Conservation (phyloP, 2,797 vertebrate genomes). For the Danionella dracula region DNA sequence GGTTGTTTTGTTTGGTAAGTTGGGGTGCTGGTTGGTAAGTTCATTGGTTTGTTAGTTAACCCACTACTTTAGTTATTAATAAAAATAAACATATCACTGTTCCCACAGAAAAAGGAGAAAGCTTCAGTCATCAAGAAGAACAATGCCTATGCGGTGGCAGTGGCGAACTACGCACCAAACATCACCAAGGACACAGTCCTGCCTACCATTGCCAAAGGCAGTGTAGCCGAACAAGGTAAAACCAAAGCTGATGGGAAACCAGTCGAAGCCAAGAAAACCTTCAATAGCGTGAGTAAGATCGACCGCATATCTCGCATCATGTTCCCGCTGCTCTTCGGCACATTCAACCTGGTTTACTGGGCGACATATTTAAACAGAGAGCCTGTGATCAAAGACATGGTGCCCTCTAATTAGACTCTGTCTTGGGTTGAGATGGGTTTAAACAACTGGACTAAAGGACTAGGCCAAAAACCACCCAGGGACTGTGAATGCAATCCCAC, state of each 20-base stretch:
- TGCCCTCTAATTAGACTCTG: conserved; percentile 78
- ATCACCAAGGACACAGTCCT: conserved; percentile 91
- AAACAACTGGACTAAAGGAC: conserved; percentile 66
- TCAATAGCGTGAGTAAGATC: conserved; percentile 99
- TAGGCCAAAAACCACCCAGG: conserved; percentile 83
- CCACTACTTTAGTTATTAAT: no score
- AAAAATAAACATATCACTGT: no score
- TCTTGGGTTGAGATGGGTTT: conserved; percentile 56
- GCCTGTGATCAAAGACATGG: conserved; percentile 88
- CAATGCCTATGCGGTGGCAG: conserved; percentile 94
- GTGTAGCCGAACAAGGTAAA: conserved; percentile 76
- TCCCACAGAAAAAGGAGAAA: conserved; percentile 90
- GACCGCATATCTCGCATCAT: conserved; percentile 98
- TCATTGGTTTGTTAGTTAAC: no score
- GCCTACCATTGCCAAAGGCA: conserved; percentile 92
- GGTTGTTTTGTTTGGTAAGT: no score
- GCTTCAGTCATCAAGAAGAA: conserved; percentile 93
- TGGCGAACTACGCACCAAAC: conserved; percentile 94
- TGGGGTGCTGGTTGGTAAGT: no score
- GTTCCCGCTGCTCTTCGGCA: conserved; percentile 93
- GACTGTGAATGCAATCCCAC: conserved; percentile 76
- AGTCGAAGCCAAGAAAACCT: conserved; percentile 91
- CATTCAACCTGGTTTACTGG: conserved; percentile 97
- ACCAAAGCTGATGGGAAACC: conserved; percentile 82
- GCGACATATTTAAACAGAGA: conserved; percentile 98